Evolutionary conservation across 2,888 invertebrate genomes (phyloP), one percentile per base, ranked within the genome.

Genomic region (Agrochola litura): DNA sequence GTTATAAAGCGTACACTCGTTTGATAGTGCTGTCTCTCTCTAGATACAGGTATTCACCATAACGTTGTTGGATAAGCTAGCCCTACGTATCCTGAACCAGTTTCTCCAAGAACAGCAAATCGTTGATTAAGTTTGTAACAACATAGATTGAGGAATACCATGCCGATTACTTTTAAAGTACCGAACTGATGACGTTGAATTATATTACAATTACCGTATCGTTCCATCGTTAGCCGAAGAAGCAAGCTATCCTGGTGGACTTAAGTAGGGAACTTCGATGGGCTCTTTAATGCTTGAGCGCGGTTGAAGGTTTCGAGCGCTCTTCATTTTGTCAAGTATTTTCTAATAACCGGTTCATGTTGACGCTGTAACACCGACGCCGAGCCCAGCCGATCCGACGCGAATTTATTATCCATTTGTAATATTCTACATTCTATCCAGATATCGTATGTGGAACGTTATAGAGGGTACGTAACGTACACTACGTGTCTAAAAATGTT

Each of bases 301-400:
- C 68, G 49, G 73, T 66, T 73, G 56, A 46, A 73, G 63, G 43
- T 58, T 79, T 74, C 46, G 72, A 76, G 75, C 69, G 67, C 77
- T 86, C 84, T 77, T 85, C 77, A 79, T 69, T 70, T 78, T 71
- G 66, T 76, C 71, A 86, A 79, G 79, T 77, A 76, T 87, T 84
- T 80, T 84, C 68, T 82, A 77, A 76, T 86, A 87, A 86, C 77
- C 82, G 79, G 84, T 81, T 82, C 69, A 77, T 74, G 69, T 74
- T 73, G 68, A 81, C 81, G 82, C 66, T 72, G 72, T 69, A 70
- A 30, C 67, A 61, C 66, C 37, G 41, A 37, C 37, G 37, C 60
- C 43, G 37, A 75, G 71, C 77, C 49, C 70, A 63, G 68, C 37
- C 67, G 61, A 73, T 70, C n/a, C 46, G 63, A 76, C 30, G 76